phyloP scores from a whole-genome alignment of 2,888 invertebrate species.

The Drosophila paranaensis region DNA sequence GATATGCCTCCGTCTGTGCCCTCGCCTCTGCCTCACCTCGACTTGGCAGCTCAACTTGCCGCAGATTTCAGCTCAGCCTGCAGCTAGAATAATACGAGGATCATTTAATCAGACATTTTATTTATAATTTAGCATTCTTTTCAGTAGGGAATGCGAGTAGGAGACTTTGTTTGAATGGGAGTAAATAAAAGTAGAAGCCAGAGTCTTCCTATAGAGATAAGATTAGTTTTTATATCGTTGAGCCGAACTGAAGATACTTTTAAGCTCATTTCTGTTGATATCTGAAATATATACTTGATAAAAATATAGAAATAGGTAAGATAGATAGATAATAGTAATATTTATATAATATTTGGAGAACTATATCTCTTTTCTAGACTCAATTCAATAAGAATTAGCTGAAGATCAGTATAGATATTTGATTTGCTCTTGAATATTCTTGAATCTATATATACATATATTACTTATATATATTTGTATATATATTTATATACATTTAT shows the following conservation, averaged over 20 bases:
- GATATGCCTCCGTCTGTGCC: conserved; percentile 18
- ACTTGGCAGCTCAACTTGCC: conserved; percentile 16
- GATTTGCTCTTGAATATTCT: background rate
- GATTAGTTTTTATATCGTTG: background rate
- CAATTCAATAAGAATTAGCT: too few species aligned
- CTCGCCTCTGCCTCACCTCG: conserved; percentile 7
- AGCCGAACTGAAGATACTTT: background rate
- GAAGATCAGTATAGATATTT: background rate
- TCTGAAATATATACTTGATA: background rate
- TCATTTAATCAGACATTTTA: conserved; percentile 10
- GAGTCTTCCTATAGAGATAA: too few species aligned
- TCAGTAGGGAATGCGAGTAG: too few species aligned
- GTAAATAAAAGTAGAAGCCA: background rate
- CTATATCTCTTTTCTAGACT: too few species aligned
- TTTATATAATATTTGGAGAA: too few species aligned
- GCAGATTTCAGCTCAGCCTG: conserved; percentile 13
- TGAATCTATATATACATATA: background rate
- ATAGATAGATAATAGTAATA: too few species aligned
- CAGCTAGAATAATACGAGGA: conserved; percentile 6
- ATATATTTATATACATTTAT: too few species aligned
- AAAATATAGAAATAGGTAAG: background rate
- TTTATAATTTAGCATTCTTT: conserved; percentile 3
- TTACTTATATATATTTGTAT: too few species aligned
- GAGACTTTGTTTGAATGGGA: background rate
- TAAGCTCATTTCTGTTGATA: too few species aligned